These are phyloP conservation scores for Columbina picui DNA, from an alignment of 2,113 vertebrate genomes.

Conservation along the genomic window DNA sequence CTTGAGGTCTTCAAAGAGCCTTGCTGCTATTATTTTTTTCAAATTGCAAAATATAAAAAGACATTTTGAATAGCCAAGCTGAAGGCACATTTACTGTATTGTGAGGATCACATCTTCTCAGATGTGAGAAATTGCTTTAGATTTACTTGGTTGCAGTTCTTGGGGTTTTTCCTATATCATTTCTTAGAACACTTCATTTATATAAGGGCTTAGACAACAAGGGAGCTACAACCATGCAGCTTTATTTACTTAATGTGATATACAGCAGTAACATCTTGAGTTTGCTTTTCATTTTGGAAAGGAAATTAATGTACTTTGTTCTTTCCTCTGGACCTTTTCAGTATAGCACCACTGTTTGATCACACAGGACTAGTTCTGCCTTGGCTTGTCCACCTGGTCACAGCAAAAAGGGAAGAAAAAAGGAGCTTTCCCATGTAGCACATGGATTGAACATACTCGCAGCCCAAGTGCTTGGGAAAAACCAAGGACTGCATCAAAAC, in stretches of 20 bases:
- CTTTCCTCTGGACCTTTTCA: background rate
- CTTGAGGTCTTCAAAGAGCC: background rate
- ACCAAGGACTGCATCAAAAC: background rate
- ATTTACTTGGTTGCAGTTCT: background rate
- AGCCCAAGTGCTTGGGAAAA: background rate
- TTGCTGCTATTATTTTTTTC: background rate
- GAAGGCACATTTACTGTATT: background rate
- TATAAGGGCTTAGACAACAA: background rate
- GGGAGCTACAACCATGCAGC: background rate
- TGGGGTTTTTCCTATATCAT: background rate
- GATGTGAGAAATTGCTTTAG: background rate
- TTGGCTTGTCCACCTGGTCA: background rate
- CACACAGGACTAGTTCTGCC: background rate
- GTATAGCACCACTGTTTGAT: background rate
- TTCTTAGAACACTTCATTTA: background rate
- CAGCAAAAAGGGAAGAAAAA: background rate
- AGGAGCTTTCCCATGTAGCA: background rate
- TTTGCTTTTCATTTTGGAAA: background rate
- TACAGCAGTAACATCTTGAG: background rate
- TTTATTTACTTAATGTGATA: background rate
- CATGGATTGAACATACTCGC: fast-evolving
- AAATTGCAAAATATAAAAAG: background rate
- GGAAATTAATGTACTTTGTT: background rate
- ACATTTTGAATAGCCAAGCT: background rate
- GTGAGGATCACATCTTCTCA: background rate